Percentiles rank a stretch among this genome's conserved stretches.
Conservation (phyloP, 2,888 invertebrate genomes). For the Abscondita cerata region DNA sequence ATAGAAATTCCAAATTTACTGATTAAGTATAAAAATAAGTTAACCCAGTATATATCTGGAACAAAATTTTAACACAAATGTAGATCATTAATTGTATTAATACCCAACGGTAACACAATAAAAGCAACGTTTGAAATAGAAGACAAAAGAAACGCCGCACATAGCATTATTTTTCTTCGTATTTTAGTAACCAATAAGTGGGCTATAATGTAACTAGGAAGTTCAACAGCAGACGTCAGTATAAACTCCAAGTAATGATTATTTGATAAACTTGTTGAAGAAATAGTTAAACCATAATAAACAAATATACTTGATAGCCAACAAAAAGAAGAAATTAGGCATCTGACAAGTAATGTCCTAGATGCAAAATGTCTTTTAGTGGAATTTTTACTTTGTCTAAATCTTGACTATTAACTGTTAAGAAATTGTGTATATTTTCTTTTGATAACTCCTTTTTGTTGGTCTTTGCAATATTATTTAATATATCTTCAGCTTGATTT, state of each 20-base stretch:
- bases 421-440: constrained; percentile 24
- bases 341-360: constrained; percentile 60
- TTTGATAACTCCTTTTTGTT: constrained; percentile 58
- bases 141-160: constrained; percentile 67
- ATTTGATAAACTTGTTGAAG: constrained; percentile 75
- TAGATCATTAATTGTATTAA: constrained; percentile 29
- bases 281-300: constrained; percentile 79
- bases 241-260: constrained; percentile 79
- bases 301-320: constrained; percentile 80
- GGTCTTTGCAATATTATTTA: constrained; percentile 67
- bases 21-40: constrained; percentile 63
- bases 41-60: constrained; percentile 56
- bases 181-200: constrained; percentile 68
- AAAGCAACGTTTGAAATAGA: constrained; percentile 65
- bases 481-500: constrained; percentile 63
- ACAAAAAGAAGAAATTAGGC: constrained; percentile 72
- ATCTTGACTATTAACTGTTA: constrained; percentile 40
- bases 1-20: constrained; percentile 72
- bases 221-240: constrained; percentile 69
- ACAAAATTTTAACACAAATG: not conserved
- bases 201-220: constrained; percentile 73
- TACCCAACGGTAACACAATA: constrained; percentile 65
- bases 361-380: constrained; percentile 60
- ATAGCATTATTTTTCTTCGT: constrained; percentile 69
- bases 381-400: too few relatives aligned